Conservation (phyloP, 92 coral and sea anemone species). For the Parazoanthus atlanticus region DNA sequence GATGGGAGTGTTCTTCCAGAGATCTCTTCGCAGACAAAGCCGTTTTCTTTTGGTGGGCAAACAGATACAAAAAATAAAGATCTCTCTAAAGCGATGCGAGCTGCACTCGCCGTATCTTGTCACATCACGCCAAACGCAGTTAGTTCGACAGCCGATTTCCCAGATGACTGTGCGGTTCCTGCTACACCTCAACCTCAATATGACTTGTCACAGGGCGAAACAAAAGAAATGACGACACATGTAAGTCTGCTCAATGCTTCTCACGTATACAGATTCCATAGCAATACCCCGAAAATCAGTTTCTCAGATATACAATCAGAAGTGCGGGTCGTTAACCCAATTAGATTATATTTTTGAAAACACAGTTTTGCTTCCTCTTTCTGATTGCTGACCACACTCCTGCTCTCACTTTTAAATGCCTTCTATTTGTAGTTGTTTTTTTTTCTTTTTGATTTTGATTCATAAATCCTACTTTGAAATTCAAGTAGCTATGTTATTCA, state of each 20-base stretch:
- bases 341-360: too few species aligned
- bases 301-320: too few species aligned
- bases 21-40: background rate
- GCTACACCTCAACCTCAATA: background rate
- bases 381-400: too few species aligned
- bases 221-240: background rate
- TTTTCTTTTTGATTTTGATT: too few species aligned
- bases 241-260: background rate
- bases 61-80: background rate
- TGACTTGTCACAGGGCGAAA: background rate
- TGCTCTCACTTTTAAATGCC: too few species aligned
- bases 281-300: too few species aligned
- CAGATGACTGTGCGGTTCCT: background rate
- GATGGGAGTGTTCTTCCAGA: background rate
- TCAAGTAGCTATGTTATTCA: too few species aligned
- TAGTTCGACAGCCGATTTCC: background rate
- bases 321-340: too few species aligned
- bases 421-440: too few species aligned
- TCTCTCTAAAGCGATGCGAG: background rate
- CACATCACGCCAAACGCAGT: background rate
- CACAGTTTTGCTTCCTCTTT: too few species aligned
- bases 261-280: too few species aligned
- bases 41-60: background rate
- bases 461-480: too few species aligned
- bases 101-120: background rate